A percentile compares a stretch with the other conserved stretches of the same genome.
phyloP scores from a whole-genome alignment of 1,140 invertebrate species.

The Oryzaephilus surinamensis region DNA sequence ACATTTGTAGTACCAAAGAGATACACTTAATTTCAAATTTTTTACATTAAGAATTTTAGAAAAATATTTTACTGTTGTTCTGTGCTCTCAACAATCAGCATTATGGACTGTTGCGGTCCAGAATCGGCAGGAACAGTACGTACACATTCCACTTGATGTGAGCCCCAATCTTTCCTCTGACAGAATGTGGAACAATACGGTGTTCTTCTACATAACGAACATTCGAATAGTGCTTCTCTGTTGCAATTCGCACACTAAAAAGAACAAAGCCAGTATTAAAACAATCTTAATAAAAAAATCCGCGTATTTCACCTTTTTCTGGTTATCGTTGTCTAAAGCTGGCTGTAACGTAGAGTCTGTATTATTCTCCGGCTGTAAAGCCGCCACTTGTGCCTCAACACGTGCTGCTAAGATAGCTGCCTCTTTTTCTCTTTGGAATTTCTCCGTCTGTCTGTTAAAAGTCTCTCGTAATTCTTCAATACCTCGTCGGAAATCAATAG shows the following conservation, averaged over 20 bases:
- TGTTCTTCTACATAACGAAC: slow-evolving; percentile 70
- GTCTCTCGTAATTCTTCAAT: slow-evolving; percentile 56
- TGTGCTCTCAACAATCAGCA: slow-evolving; percentile 51
- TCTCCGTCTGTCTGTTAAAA: slow-evolving; percentile 46
- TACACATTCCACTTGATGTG: slow-evolving; percentile 75
- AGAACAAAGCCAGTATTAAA: too few species aligned
- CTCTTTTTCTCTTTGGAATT: slow-evolving; percentile 56
- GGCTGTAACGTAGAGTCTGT: slow-evolving; percentile 41
- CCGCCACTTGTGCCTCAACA: slow-evolving; percentile 47
- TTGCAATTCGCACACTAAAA: slow-evolving; percentile 77
- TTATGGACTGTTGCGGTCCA: slow-evolving; percentile 48
- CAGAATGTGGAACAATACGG: slow-evolving; percentile 82
- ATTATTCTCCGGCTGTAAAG: slow-evolving; percentile 32
- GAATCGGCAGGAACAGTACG: slow-evolving; percentile 44
- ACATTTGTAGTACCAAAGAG: too few species aligned
- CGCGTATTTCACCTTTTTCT: slow-evolving; percentile 40
- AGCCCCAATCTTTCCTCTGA: slow-evolving; percentile 76
- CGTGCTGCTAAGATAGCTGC: slow-evolving; percentile 54
- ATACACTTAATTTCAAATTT: too few species aligned
- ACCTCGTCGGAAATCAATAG: slow-evolving; percentile 54
- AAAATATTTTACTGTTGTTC: slow-evolving; percentile 30
- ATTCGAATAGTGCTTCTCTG: slow-evolving; percentile 72
- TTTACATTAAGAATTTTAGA: too few species aligned
- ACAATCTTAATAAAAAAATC: neutral
- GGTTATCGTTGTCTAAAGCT: slow-evolving; percentile 41